phyloP scores from a whole-genome alignment of 2,113 vertebrate genomes.

The Pteropus alecto region DNA sequence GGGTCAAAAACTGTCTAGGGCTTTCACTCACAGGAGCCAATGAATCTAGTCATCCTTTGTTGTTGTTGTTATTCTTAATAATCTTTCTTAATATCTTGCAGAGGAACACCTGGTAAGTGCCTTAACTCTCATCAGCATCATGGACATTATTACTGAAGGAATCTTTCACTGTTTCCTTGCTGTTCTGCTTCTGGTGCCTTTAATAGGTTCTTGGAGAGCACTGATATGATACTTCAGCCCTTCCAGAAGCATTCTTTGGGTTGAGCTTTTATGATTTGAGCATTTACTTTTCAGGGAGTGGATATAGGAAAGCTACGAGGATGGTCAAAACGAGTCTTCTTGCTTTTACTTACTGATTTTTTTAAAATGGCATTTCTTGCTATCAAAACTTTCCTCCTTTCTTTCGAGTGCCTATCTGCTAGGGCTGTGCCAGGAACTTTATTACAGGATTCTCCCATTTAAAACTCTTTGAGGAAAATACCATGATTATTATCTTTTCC shows the following conservation, averaged over 20 bases:
- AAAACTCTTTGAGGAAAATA: background rate
- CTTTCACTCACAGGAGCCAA: background rate
- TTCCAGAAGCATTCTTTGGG: background rate
- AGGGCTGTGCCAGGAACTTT: background rate
- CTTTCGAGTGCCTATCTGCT: background rate
- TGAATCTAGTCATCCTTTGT: background rate
- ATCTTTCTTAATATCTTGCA: background rate
- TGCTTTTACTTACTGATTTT: background rate
- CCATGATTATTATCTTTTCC: background rate
- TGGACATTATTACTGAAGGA: background rate
- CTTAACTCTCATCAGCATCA: background rate
- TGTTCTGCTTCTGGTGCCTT: background rate
- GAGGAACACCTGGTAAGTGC: background rate
- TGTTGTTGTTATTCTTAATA: constrained; percentile 7
- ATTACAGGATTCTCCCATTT: background rate
- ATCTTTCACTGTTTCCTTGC: background rate
- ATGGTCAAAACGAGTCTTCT: background rate
- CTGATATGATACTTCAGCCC: background rate
- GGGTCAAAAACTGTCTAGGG: background rate
- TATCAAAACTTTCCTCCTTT: background rate
- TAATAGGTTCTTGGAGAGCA: background rate
- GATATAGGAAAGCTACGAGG: background rate
- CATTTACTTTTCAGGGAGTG: background rate
- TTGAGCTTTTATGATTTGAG: background rate
- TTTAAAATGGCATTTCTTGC: background rate